Conservation (phyloP, 2,113 vertebrate species). For the Halcyon senegalensis region DNA sequence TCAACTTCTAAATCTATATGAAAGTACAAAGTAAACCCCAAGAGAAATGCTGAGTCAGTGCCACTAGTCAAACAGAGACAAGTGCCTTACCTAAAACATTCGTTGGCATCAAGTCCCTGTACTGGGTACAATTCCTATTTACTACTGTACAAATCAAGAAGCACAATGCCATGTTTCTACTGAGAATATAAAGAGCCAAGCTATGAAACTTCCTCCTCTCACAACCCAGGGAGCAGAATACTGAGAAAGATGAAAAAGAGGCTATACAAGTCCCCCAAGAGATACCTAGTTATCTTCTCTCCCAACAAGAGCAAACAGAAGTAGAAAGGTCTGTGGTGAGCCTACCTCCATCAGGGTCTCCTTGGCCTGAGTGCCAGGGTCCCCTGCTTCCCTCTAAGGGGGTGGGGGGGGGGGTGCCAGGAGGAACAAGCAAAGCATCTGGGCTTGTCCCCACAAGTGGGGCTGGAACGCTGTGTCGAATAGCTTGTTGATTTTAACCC, state of each 20-base stretch:
- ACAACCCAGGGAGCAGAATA: neutral
- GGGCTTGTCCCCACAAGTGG: neutral
- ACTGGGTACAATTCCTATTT: neutral
- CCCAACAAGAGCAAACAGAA: neutral
- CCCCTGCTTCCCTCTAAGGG: neutral
- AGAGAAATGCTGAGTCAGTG: neutral
- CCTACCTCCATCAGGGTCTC: neutral
- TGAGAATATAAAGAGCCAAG: neutral
- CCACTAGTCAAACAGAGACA: neutral
- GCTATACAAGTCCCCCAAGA: neutral
- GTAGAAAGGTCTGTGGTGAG: neutral
- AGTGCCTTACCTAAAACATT: neutral
- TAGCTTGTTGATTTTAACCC: neutral
- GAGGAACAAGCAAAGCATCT: neutral
- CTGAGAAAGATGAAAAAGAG: neutral
- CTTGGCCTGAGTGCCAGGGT: neutral
- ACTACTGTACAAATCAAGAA: neutral
- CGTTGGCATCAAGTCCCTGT: neutral
- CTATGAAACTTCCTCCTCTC: neutral
- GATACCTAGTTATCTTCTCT: neutral
- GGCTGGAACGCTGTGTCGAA: neutral
- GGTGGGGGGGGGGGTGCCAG: neutral
- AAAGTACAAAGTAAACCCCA: neutral
- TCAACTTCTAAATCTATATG: too few species aligned
- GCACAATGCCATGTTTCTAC: neutral